Conservation (phyloP, 2,888 invertebrate species). For the Idaea dimidiata region DNA sequence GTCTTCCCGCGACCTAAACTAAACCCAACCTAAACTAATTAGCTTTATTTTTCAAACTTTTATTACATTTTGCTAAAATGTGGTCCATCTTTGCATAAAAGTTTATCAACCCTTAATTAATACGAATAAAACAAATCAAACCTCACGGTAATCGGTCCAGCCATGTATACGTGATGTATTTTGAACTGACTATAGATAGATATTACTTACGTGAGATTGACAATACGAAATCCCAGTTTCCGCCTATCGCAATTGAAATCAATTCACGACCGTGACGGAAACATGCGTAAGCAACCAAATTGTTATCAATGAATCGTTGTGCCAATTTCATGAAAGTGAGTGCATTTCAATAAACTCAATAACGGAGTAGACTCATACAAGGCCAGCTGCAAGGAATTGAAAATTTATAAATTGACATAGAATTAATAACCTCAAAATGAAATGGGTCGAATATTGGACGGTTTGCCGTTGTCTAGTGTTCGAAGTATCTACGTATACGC, state of each 20-base stretch:
- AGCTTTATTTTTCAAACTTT: too few species aligned
- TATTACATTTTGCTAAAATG: too few species aligned
- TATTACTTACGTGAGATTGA: background rate
- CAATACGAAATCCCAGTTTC: background rate
- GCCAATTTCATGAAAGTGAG: background rate
- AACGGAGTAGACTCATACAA: background rate
- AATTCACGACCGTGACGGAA: background rate
- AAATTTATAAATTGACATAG: constrained; percentile 1
- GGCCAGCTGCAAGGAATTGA: background rate
- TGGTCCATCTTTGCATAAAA: too few species aligned
- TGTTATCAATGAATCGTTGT: background rate
- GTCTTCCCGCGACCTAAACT: too few species aligned
- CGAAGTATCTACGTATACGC: constrained; percentile 7
- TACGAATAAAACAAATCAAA: too few species aligned
- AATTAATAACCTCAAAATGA: constrained; percentile 9
- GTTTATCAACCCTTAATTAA: too few species aligned
- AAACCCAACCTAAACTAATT: too few species aligned
- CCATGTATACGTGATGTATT: too few species aligned
- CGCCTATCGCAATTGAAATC: background rate
- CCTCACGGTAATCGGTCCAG: too few species aligned
- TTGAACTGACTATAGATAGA: too few species aligned
- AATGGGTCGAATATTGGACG: constrained; percentile 21
- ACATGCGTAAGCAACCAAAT: background rate
- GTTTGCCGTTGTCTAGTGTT: constrained; percentile 20
- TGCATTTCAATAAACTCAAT: background rate